phyloP scores from a whole-genome alignment of 1,140 invertebrate species.

The Manduca sexta region DNA sequence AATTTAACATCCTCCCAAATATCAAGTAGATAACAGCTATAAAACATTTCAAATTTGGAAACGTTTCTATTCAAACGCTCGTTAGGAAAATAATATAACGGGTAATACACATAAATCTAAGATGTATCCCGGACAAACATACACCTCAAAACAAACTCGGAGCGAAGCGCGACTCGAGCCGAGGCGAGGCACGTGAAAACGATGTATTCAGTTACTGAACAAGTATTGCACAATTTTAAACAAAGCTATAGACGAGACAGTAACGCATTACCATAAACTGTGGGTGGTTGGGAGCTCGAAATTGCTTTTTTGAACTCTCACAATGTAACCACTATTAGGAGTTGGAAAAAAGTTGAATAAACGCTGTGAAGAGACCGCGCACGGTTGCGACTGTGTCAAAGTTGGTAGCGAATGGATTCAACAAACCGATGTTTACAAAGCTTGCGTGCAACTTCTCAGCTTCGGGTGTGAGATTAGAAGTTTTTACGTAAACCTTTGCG shows the following conservation, averaged over 20 bases:
- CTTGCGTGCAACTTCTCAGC: slow-evolving; percentile 41
- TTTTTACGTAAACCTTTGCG: slow-evolving; percentile 50
- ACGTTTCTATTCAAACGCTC: too few relatives aligned
- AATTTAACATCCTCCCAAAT: too few relatives aligned
- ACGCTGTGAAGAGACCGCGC: slow-evolving; percentile 7
- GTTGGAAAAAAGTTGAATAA: slow-evolving; percentile 63
- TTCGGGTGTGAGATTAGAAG: slow-evolving; percentile 50
- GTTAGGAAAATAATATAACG: too few relatives aligned
- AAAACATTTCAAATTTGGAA: too few relatives aligned
- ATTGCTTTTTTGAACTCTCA: slow-evolving; percentile 70
- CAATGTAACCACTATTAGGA: slow-evolving; percentile 58
- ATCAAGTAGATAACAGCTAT: too few relatives aligned
- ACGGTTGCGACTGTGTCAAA: slow-evolving; percentile 19
- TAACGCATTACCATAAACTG: slow-evolving; percentile 61
- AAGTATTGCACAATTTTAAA: slow-evolving; percentile 66
- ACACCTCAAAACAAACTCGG: slow-evolving; percentile 47
- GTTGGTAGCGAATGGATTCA: slow-evolving; percentile 39
- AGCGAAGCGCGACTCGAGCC: too few relatives aligned
- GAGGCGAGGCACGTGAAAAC: slow-evolving; percentile 52
- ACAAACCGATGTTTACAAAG: slow-evolving; percentile 46
- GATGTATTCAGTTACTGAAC: slow-evolving; percentile 46
- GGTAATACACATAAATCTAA: too few relatives aligned
- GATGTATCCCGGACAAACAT: slow-evolving; percentile 38
- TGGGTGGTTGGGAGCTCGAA: slow-evolving; percentile 39
- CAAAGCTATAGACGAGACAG: slow-evolving; percentile 55